phyloP scores from a whole-genome alignment of 1,140 invertebrate species.

The Drosophila oshimai region DNA sequence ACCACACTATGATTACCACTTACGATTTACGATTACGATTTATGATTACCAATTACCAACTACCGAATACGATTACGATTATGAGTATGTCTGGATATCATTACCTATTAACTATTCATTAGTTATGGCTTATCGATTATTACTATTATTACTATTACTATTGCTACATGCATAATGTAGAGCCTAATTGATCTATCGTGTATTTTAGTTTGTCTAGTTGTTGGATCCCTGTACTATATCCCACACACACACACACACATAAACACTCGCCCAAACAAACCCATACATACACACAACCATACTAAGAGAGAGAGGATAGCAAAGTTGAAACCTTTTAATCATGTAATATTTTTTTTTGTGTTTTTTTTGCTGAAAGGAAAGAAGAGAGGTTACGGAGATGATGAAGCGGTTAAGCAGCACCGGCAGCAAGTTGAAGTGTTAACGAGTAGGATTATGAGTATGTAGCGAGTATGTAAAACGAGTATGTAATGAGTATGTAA shows the following conservation, averaged over 20 bases:
- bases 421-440: neutral
- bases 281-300: slow-evolving; percentile 6
- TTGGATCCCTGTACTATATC: slow-evolving; percentile 39
- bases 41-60: slow-evolving; percentile 13
- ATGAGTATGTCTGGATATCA: slow-evolving; percentile 26
- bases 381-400: neutral
- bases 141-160: slow-evolving; percentile 45
- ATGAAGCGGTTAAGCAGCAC: neutral
- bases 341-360: slow-evolving; percentile 7
- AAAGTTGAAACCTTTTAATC: slow-evolving; percentile 14
- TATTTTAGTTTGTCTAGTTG: slow-evolving; percentile 43
- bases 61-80: slow-evolving; percentile 13
- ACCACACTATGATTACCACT: slow-evolving; percentile 26
- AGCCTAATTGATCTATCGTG: slow-evolving; percentile 48
- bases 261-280: neutral
- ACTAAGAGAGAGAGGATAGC: slow-evolving; percentile 12
- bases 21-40: slow-evolving; percentile 28
- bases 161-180: slow-evolving; percentile 69
- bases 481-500: slow-evolving; percentile 27
- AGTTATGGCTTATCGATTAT: slow-evolving; percentile 49
- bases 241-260: slow-evolving; percentile 15
- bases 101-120: slow-evolving; percentile 46
- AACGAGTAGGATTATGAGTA: neutral
- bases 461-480: slow-evolving; percentile 10
- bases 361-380: neutral